phyloP scores from a whole-genome alignment of 2,888 invertebrate species.

The Frankliniella fusca region DNA sequence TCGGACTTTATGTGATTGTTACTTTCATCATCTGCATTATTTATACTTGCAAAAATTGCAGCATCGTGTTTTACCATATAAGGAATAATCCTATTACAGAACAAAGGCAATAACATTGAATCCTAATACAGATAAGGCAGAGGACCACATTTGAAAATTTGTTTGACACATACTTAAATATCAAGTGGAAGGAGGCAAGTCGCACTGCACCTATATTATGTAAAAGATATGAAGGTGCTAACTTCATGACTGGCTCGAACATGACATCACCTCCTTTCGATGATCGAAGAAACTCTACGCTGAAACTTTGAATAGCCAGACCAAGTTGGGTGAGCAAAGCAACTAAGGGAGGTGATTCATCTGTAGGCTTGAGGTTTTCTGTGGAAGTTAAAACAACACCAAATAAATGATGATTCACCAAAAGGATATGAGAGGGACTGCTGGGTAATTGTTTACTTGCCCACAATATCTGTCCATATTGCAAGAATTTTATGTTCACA shows the following conservation, averaged over 20 bases:
- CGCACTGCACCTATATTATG: constrained; percentile 41
- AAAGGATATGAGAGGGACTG: neutral
- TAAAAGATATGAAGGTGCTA: neutral
- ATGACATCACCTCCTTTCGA: neutral
- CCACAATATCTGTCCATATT: constrained; percentile 10
- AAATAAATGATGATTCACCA: neutral
- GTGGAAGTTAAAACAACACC: neutral
- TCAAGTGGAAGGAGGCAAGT: constrained; percentile 40
- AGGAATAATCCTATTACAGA: constrained; percentile 47
- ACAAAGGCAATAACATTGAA: constrained; percentile 37
- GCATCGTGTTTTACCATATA: constrained; percentile 51
- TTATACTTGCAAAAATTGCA: constrained; percentile 38
- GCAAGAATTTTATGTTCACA: neutral
- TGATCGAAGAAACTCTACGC: neutral
- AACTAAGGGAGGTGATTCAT: neutral
- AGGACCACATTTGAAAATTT: too few species aligned
- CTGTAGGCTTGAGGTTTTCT: neutral
- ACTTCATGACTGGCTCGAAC: neutral
- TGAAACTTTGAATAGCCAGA: neutral
- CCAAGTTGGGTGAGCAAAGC: neutral
- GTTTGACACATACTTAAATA: constrained; percentile 37
- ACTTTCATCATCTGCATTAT: constrained; percentile 32
- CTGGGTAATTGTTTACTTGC: neutral
- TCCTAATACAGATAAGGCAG: too few species aligned
- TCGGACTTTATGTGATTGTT: neutral